Base-by-base conservation (phyloP, 1,140 invertebrate genomes). In the Pemphigus obesinymphae region DNA sequence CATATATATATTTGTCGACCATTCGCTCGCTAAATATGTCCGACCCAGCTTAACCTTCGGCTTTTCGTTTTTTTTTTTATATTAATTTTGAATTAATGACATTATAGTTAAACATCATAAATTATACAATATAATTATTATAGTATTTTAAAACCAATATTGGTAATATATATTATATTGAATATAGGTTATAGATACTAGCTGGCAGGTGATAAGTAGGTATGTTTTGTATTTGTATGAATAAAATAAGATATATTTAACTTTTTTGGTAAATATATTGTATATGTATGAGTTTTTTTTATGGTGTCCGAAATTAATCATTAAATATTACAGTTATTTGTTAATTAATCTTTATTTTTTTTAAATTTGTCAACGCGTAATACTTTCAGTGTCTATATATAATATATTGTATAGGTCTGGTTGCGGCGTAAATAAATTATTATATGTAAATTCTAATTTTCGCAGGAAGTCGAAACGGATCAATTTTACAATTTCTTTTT, bases 401-500 rank as follows among this genome's bases (percentile, higher is more conserved):
- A 15, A 68, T 40, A 68, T 13, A 34, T n/a, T n/a, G n/a, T n/a
- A n/a, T n/a, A n/a, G n/a, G n/a, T n/a, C n/a, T n/a, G n/a, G n/a
- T n/a, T n/a, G 40, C 10, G n/a, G 13, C 34, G n/a, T 13, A 0
- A 15, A 68, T 20, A 70, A 26, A 29, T 3, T 43, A 45, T 26
- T 23, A 40, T 7, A 23, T 10, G 17, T n/a, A 23, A 26, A 17
- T 29, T 80, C 31, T 8, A 50, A 73, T n/a, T 34, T 81, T 80
- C 91, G n/a, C n/a, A 99, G 92, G 98, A 99, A 89, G 97, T 99
- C 37, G 97, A 99, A 89, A 99, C 97, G 82, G 97, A 99, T 87
- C 97, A 99, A 89, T 99, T 98, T 89, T 96, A 97, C 88, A 94
- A 95, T 86, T 98, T 96, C 87, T 99, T 99, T 88, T 88, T 96